Conservation (phyloP, 2,113 vertebrate genomes). For the Dicerorhinus sumatrensis region DNA sequence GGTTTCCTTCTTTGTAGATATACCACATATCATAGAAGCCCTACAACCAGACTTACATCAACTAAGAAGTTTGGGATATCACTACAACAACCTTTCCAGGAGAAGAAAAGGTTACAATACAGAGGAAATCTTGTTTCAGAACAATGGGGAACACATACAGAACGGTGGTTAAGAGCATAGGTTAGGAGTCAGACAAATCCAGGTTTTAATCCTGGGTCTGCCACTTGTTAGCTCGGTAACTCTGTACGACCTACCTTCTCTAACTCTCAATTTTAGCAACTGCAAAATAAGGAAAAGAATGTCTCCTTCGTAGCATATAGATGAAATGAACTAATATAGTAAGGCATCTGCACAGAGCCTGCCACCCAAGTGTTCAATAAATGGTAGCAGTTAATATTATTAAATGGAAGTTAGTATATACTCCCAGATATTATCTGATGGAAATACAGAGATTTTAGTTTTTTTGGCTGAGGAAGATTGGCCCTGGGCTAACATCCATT, state of each 20-base stretch:
- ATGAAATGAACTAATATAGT: neutral
- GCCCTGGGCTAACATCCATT: too few relatives aligned
- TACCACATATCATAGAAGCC: neutral
- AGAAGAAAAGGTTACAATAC: neutral
- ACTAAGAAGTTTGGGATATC: neutral
- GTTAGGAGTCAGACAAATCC: neutral
- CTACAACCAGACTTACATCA: neutral
- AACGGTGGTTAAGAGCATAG: neutral
- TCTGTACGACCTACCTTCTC: neutral
- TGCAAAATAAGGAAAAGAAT: neutral
- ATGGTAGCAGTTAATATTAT: neutral
- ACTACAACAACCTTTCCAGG: neutral
- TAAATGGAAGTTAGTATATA: neutral
- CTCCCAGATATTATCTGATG: neutral
- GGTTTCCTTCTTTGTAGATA: neutral
- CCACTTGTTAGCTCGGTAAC: neutral
- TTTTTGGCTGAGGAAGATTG: too few relatives aligned
- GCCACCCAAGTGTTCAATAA: neutral
- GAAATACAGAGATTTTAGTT: neutral
- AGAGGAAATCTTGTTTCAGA: neutral
- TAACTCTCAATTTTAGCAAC: constrained; percentile 21
- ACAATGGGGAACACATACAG: neutral
- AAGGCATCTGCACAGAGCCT: neutral
- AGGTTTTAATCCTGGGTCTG: neutral
- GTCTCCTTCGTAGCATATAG: neutral